Evolutionary conservation across 30 jellyfish, hydroid and myxozoan genomes (phyloP), one percentile per base, ranked within the genome.

Genomic region (Calvadosia cruxmelitensis): DNA sequence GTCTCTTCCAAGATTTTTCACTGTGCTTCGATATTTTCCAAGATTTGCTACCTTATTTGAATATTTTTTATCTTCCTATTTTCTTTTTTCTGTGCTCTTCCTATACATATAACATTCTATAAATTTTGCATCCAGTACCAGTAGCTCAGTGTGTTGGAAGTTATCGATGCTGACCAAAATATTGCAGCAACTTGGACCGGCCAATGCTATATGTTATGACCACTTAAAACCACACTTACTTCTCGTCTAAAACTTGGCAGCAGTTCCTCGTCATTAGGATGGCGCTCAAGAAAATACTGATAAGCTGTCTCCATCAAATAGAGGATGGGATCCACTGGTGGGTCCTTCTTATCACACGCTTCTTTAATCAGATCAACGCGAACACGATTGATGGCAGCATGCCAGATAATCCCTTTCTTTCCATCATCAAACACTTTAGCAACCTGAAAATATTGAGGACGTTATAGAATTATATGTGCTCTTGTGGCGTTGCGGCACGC

Each of bases 201-300:
- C 10, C 7, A 67, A 23, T 20, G 3, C 16, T 27, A 3, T 12
- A 3, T 31, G 35, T 13, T 35, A n/a, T 29, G 12, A 15, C 24
- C 25, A 1, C 12, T 1, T 31, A 49, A 3, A 28, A 29, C 49
- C 53, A 50, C 29, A 12, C 49, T 16, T 31, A 82, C 94, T 63
- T 82, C 86, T 57, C 52, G 77, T 48, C 67, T 74, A 33, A 82
- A 71, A 53, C 86, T 82, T 29, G 94, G 94, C 31, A 74, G 29
- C 31, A 75, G 51, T 50, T 57, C 66, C 15, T 71, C 81, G 1
- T 64, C 48, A 20, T 61, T 34, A 2, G 3, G 20, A 32, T 48
- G 12, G 23, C 27, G 20, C 23, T 34, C n/a, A 20, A 27, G 48
- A 50, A 78, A 74, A n/a, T 5, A 31, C 27, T 33, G 61, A 32